Evolutionary conservation across 2,113 vertebrate species (phyloP).

Genomic region (Ptyas mucosa): DNA sequence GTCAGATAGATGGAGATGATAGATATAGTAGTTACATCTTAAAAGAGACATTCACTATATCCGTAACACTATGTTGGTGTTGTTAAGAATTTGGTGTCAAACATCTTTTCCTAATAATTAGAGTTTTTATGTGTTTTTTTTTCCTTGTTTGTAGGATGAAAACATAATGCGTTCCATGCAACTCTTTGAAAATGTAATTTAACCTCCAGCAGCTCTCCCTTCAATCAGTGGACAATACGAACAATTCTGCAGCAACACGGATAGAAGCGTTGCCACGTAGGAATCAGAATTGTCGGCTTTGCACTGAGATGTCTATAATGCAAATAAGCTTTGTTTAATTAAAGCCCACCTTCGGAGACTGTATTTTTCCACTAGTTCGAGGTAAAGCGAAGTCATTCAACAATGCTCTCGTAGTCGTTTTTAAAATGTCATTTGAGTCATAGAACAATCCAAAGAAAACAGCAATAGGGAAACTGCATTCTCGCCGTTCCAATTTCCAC

Average conservation of each 20-base stretch:
- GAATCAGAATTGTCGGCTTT: slow-evolving; percentile 72
- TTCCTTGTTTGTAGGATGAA: slow-evolving; percentile 84
- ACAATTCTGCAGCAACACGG: slow-evolving; percentile 52
- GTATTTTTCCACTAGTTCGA: slow-evolving; percentile 39
- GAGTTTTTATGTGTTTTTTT: background rate
- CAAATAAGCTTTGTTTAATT: slow-evolving; percentile 71
- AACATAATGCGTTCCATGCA: slow-evolving; percentile 99
- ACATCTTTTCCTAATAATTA: background rate
- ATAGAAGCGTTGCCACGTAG: slow-evolving; percentile 70
- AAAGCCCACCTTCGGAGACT: slow-evolving; percentile 45
- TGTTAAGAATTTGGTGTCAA: background rate
- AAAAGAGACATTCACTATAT: background rate
- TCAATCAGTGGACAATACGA: slow-evolving; percentile 57
- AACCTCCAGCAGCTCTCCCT: slow-evolving; percentile 60
- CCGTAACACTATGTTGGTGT: background rate
- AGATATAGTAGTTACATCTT: background rate
- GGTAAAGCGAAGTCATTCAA: slow-evolving; percentile 45
- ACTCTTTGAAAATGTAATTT: slow-evolving; percentile 98
- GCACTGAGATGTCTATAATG: slow-evolving; percentile 73
- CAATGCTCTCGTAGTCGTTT: slow-evolving; percentile 39
- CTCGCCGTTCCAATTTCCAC: slow-evolving; percentile 38
- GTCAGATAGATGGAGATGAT: background rate
- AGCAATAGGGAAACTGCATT: slow-evolving; percentile 42
- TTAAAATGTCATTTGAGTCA: slow-evolving; percentile 42
- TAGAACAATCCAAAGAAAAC: slow-evolving; percentile 38